A percentile compares a stretch with the other conserved stretches of the same genome.
Evolutionary conservation across 2,888 invertebrate genomes (phyloP).

Genomic region (Scaptomyza caliginosa): DNA sequence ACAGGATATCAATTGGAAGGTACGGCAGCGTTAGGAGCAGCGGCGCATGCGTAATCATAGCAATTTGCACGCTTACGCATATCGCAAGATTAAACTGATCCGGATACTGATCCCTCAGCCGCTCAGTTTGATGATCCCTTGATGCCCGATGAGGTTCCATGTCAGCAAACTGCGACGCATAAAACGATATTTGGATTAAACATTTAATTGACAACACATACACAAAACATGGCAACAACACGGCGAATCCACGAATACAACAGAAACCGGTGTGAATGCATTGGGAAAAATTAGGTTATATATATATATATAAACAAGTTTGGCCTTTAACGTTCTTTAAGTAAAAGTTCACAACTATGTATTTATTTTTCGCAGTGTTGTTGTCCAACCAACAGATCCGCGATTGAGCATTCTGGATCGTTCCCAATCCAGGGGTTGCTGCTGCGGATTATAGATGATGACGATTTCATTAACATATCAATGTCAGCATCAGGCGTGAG

Average conservation of each 20-base stretch:
- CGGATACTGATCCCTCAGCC: slow-evolving; percentile 66
- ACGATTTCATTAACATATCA: slow-evolving; percentile 76
- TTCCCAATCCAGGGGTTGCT: slow-evolving; percentile 8
- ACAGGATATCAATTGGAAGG: slow-evolving; percentile 3
- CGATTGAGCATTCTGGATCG: slow-evolving; percentile 2
- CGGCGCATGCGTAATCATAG: slow-evolving; percentile 67
- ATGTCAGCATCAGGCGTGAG: slow-evolving; percentile 62
- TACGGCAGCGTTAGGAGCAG: slow-evolving; percentile 1
- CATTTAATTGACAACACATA: slow-evolving; percentile 71
- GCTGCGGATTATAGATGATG: slow-evolving; percentile 54
- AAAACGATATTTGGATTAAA: slow-evolving; percentile 78
- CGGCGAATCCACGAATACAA: neutral
- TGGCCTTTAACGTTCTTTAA: too few relatives aligned
- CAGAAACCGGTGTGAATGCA: slow-evolving; percentile 58
- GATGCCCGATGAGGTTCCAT: slow-evolving; percentile 50
- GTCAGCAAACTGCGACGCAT: slow-evolving; percentile 43
- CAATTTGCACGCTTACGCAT: slow-evolving; percentile 80
- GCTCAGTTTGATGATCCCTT: slow-evolving; percentile 57
- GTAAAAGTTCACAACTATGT: too few relatives aligned
- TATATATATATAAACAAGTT: too few relatives aligned
- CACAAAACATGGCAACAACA: neutral
- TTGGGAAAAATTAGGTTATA: neutral
- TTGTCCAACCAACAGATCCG: slow-evolving; percentile 6
- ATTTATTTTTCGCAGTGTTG: slow-evolving; percentile 1
- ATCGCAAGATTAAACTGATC: slow-evolving; percentile 83